These are phyloP conservation scores for Entomobrya proxima DNA, from an alignment of 2,888 invertebrate species.

Conservation along the genomic window DNA sequence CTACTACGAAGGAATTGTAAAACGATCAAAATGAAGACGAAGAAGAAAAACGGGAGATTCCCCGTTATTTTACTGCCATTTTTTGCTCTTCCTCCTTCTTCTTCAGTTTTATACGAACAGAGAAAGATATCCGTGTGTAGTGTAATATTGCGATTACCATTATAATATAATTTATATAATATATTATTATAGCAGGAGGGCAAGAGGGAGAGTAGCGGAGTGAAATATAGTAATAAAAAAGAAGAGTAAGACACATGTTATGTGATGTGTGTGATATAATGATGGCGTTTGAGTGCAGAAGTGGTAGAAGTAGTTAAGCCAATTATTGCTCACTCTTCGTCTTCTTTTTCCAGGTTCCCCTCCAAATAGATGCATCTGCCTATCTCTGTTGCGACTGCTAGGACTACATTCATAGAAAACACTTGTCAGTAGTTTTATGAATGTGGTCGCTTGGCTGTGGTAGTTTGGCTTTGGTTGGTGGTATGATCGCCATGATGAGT, in stretches of 20 bases:
- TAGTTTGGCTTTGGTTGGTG: conserved; percentile 30
- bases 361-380: not conserved
- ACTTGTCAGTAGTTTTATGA: conserved; percentile 45
- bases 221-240: conserved; percentile 44
- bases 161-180: conserved; percentile 17
- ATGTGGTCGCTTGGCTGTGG: conserved; percentile 34
- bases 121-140: not conserved
- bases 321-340: conserved; percentile 56
- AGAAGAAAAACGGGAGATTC: conserved; percentile 40
- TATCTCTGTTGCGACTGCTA: not conserved
- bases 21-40: conserved; percentile 52
- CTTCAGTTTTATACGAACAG: not conserved
- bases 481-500: not conserved
- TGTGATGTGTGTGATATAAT: conserved; percentile 37
- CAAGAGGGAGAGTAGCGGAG: not conserved
- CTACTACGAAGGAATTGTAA: conserved; percentile 39
- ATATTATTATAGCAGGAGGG: conserved; percentile 28
- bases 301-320: conserved; percentile 59
- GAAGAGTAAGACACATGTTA: conserved; percentile 44
- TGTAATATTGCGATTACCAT: conserved; percentile 11
- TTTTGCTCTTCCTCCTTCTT: conserved; percentile 28
- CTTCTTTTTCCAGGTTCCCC: not conserved
- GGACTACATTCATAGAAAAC: conserved; percentile 12
- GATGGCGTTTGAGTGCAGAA: conserved; percentile 39
- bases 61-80: conserved; percentile 27